phyloP scores from a whole-genome alignment of 2,888 invertebrate genomes.

The Norana najaformis region DNA sequence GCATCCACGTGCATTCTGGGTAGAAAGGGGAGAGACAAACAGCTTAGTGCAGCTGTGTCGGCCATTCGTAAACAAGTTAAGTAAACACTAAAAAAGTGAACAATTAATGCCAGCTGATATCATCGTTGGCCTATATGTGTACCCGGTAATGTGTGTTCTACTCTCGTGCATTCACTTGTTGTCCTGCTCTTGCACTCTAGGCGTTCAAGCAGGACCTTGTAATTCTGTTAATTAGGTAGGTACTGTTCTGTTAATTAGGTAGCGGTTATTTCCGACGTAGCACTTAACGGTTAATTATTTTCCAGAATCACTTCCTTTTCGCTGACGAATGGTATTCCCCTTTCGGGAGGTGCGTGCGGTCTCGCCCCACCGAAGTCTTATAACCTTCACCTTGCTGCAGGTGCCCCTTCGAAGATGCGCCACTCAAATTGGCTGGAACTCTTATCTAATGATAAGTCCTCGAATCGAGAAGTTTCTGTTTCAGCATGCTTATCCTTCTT shows the following conservation, averaged over 20 bases:
- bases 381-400: background rate
- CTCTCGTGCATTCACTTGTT: too few species aligned
- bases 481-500: too few species aligned
- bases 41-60: background rate
- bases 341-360: background rate
- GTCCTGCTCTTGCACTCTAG: too few species aligned
- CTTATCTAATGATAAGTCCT: background rate
- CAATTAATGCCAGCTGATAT: background rate
- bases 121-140: too few species aligned
- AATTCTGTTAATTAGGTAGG: too few species aligned
- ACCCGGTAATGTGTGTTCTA: background rate
- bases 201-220: too few species aligned
- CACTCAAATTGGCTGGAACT: background rate
- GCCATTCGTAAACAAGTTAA: background rate
- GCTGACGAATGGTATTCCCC: background rate
- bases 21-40: too few species aligned
- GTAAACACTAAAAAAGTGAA: background rate
- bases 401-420: background rate
- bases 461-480: too few species aligned
- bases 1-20: background rate
- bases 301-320: background rate
- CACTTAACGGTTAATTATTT: background rate
- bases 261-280: background rate
- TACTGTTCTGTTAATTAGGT: background rate
- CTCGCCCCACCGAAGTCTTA: background rate